Evolutionary conservation across 2,797 vertebrate genomes (phyloP), one percentile per base, ranked within the genome.

Genomic region (Centroberyx gerrardi): DNA sequence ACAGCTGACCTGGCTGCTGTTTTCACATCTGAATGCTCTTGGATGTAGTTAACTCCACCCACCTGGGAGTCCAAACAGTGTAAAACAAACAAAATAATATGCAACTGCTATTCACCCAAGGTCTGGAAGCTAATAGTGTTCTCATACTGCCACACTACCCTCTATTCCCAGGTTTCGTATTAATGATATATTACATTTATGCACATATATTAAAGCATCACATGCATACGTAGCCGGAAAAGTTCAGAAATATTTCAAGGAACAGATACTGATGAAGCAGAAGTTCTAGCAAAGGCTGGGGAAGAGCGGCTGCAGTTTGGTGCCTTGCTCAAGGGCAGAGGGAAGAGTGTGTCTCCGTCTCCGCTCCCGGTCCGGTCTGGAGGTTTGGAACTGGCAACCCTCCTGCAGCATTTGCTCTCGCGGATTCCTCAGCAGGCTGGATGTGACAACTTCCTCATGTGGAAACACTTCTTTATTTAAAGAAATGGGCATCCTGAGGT

Each of bases 251-350:
- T 42, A 67, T 79, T 82, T 79, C 68, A 60, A 67, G 70, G 51
- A 81, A 60, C 49, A 67, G 46, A 63, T 42, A 62, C 42, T 58
- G 3, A 51, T 83, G 81, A 91, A 92, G 85, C 85, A 89, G 80
- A 90, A 89, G 87, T 81, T 73, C 63, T 44, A 51, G 65, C 17
- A 5, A 59, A 81, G 52, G 55, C 62, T 60, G 31, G 31, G 67
- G 72, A 56, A 18, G 67, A 73, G 68, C 87, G 75, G 74, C 72
- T 38, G 75, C 69, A 81, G 70, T 66, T 67, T 51, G 18, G 55
- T 74, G 68, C 75, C 67, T 61, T 80, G 63, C 67, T 84, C 67
- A 87, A 71, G 68, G 65, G 68, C 12, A 53, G 8, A 62, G 22
- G 10, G 40, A 60, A 44, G 28, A 67, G 9, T n/a, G n/a, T n/a